Base-by-base conservation (phyloP, 2,888 invertebrate genomes). In the Archips crataeganus region DNA sequence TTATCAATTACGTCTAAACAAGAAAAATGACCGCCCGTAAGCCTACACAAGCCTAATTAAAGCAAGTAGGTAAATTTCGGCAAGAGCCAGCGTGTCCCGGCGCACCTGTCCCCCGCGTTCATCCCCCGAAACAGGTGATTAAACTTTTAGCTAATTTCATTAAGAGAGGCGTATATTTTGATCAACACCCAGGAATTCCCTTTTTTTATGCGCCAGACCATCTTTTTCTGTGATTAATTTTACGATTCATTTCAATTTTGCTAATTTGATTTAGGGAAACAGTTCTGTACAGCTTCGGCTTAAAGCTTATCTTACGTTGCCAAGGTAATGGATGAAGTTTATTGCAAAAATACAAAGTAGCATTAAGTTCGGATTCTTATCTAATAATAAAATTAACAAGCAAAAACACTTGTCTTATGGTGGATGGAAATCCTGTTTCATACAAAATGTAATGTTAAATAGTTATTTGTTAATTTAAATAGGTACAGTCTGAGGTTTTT, bases 1-100 rank as follows among this genome's bases (percentile, higher is more conserved):
- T 90, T 92, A 92, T 93, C 93, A 93, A 93, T 93, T 93, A 93
- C 89, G 87, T 83, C 89, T 94, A 93, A 93, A 92, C 88, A 94
- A 93, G 93, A 94, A 93, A 94, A 93, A 94, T 92, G 87, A 89
- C 90, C 90, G 84, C 65, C 88, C 84, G 87, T 90, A 90, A 91
- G 89, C 91, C 86, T 90, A 90, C 92, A 89, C 89, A 83, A 85
- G 87, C 84, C 91, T 92, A 94, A 94, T 93, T 94, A 93, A 92
- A 90, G 88, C 89, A 89, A 92, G 92, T 92, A 92, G 88, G 91
- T 92, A 90, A 89, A 91, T 92, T 91, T 87, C 79, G 84, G 86
- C 79, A 85, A 87, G 84, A 85, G 84, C 82, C 83, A 79, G 78
- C 81, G 79, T 85, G 87, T 87, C 86, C 83, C 83, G 82, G 72